Evolutionary conservation across 1,140 invertebrate species (phyloP).

Genomic region (Anastrepha obliqua): DNA sequence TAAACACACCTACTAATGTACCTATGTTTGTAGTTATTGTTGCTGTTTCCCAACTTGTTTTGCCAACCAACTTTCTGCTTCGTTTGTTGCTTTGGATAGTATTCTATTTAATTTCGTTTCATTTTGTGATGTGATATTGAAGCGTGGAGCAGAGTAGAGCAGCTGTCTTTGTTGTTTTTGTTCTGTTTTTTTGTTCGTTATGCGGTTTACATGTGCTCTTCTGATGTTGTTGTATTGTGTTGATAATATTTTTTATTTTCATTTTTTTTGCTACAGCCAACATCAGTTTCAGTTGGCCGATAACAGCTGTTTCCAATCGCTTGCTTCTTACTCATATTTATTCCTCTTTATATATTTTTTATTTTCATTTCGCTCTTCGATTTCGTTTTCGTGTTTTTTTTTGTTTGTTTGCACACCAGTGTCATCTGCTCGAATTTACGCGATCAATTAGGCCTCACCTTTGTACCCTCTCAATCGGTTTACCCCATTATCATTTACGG

Average conservation of each 20-base stretch:
- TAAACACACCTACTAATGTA: not conserved
- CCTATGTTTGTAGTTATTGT: not conserved
- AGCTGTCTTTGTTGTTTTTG: not conserved
- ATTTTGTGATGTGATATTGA: not conserved
- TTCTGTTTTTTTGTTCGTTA: not conserved
- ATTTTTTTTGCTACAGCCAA: not conserved
- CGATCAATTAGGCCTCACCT: not conserved
- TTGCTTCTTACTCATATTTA: not conserved
- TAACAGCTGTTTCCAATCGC: slow-evolving; percentile 24
- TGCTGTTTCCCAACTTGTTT: slow-evolving; percentile 8
- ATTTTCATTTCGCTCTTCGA: not conserved
- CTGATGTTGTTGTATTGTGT: not conserved
- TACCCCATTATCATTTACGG: not conserved
- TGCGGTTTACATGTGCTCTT: slow-evolving; percentile 30
- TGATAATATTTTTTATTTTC: slow-evolving; percentile 16
- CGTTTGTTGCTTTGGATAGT: not conserved
- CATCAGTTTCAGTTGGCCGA: slow-evolving; percentile 3
- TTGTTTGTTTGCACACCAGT: not conserved
- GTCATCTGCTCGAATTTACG: not conserved
- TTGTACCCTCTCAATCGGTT: not conserved
- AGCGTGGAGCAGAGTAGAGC: not conserved
- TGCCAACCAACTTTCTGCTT: slow-evolving; percentile 20
- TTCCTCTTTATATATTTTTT: not conserved
- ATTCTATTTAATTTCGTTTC: not conserved
- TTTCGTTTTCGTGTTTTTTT: not conserved